Evolutionary conservation across 2,797 vertebrate species (phyloP), one percentile per base, ranked within the genome.

Genomic region (Odontamblyopus rebecca): DNA sequence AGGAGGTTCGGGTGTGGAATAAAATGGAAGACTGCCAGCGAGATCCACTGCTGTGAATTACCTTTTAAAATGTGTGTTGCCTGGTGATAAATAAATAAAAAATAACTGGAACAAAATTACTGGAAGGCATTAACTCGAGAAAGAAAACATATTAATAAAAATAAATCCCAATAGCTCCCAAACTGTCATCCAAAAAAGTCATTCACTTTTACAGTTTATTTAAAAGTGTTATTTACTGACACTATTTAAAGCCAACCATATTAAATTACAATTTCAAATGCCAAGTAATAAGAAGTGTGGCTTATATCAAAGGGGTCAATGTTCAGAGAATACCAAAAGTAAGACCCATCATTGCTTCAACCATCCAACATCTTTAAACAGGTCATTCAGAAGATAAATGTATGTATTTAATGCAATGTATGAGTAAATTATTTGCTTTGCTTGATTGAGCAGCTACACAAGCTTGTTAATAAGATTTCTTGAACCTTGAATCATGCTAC

Each of bases 401-500:
- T 3, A 9, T 61, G 18, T 60, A 29, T 13, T 60, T 60, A 61
- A 35, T 35, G 35, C 41, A 32, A 18, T 61, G 19, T 61, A 61
- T 61, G 29, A 61, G 15, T 30, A 62, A 35, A 38, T 35, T 35
- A 3, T 11, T 50, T 66, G 15, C 16, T 50, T 51, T 66, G 63
- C 63, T 6, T 67, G 29, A 67, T 56, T 74, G 61, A 44, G 29
- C 8, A 19, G 38, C 54, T 59, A 68, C 69, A 64, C 27, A 44
- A 60, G 38, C 30, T 8, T 13, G n/a, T 54, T 62, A 64, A 61
- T 23, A 67, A 29, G 13, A 18, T 75, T 56, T 16, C 64, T 66
- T 72, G 50, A 68, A 72, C 57, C 57, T 63, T 67, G 81, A 87
- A 76, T 85, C 82, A 85, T 8, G 57, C 35, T 27, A 48, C 70